Conservation (phyloP, 2,113 vertebrate species). For the Sciurus niger region DNA sequence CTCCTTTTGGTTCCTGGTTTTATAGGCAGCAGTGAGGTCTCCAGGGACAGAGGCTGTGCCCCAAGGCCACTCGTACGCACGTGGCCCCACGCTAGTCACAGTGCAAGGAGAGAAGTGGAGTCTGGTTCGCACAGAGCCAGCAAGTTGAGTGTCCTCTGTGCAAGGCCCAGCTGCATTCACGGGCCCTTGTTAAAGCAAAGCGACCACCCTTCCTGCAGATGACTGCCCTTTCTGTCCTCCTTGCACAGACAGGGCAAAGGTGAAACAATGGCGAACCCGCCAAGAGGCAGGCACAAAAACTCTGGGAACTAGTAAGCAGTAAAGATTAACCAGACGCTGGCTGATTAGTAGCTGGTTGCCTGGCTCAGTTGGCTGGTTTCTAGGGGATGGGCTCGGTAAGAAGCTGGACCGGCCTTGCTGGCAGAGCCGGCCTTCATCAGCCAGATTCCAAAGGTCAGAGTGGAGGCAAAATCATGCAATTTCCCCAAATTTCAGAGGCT, state of each 20-base stretch:
- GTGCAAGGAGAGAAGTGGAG: not conserved
- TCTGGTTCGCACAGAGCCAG: not conserved
- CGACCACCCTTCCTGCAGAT: not conserved
- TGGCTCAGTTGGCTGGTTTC: not conserved
- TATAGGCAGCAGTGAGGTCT: not conserved
- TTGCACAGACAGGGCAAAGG: not conserved
- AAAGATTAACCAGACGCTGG: conserved; percentile 55
- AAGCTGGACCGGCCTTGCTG: not conserved
- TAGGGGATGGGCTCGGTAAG: not conserved
- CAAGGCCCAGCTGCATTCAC: not conserved
- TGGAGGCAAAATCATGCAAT: conserved; percentile 65
- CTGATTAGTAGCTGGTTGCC: conserved; percentile 11
- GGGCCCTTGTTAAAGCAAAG: not conserved
- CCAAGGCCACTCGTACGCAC: not conserved
- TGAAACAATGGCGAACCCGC: not conserved
- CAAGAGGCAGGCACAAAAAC: not conserved
- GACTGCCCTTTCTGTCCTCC: not conserved
- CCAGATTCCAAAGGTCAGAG: conserved; percentile 69
- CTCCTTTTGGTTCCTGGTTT: conserved; percentile 35
- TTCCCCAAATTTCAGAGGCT: conserved; percentile 69
- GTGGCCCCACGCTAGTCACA: not conserved
- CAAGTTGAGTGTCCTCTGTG: not conserved
- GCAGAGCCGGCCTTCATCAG: not conserved
- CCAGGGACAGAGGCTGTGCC: not conserved
- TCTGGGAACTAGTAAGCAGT: not conserved